Evolutionary conservation across 2,797 vertebrate species (phyloP).

Genomic region (Pyrocephalus nanus): DNA sequence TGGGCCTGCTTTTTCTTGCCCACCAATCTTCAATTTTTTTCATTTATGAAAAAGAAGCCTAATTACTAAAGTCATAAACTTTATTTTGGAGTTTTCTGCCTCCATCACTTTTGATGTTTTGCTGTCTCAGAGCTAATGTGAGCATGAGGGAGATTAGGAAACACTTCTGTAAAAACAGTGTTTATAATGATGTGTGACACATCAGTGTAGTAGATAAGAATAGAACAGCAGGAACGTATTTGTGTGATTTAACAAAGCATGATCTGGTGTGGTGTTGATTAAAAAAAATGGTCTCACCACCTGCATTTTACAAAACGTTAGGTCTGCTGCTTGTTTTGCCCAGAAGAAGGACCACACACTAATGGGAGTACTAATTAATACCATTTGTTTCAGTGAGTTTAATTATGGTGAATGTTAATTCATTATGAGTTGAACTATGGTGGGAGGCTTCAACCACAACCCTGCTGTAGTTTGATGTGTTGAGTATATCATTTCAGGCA

Average conservation of each 20-base stretch:
- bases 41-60: neutral
- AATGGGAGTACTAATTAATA: neutral
- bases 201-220: neutral
- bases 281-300: neutral
- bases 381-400: constrained; percentile 6
- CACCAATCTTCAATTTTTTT: neutral
- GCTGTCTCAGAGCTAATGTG: neutral
- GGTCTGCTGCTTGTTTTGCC: neutral
- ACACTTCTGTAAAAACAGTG: neutral
- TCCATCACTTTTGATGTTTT: neutral
- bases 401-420: neutral
- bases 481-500: constrained; percentile 5
- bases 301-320: neutral
- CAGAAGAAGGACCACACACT: constrained; percentile 28
- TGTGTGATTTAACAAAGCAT: neutral
- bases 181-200: neutral
- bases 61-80: neutral
- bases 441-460: neutral
- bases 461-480: constrained; percentile 1
- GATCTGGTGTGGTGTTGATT: neutral
- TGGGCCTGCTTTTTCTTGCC: neutral
- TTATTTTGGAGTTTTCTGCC: neutral
- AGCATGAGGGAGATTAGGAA: neutral
- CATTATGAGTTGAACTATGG: neutral
- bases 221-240: neutral